A percentile compares a stretch with the other conserved stretches of the same genome.
Conservation (phyloP, 2,888 invertebrate species). For the Rotaria sp. region DNA sequence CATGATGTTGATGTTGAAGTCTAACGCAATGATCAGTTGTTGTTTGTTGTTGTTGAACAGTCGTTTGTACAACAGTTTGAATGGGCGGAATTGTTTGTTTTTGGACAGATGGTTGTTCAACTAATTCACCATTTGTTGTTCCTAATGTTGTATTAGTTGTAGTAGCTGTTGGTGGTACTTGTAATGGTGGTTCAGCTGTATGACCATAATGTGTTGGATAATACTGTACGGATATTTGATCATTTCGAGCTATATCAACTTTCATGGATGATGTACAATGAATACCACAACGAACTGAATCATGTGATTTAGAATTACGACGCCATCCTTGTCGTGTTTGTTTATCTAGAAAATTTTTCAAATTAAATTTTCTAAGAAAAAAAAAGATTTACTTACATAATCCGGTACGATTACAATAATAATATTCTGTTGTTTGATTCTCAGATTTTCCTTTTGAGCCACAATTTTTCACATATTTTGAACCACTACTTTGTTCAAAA, state of each 20-base stretch:
- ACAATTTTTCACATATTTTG: constrained; percentile 27
- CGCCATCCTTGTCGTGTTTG: constrained; percentile 22
- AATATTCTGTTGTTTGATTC: constrained; percentile 22
- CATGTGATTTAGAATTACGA: constrained; percentile 8
- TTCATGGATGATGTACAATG: constrained; percentile 28
- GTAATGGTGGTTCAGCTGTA: constrained; percentile 10
- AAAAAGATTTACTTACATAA: not conserved
- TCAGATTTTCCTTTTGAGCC: constrained; percentile 17
- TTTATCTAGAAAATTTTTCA: not conserved
- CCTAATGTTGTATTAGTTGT: not conserved
- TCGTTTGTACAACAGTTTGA: not conserved
- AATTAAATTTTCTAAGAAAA: not conserved
- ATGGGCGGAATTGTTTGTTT: not conserved
- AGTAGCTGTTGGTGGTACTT: not conserved
- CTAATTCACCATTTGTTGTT: not conserved
- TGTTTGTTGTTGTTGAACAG: not conserved
- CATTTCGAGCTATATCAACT: constrained; percentile 20
- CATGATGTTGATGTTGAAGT: constrained; percentile 16
- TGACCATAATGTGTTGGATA: constrained; percentile 25
- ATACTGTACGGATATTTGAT: constrained; percentile 25
- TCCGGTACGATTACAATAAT: constrained; percentile 19
- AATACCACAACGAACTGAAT: constrained; percentile 16
- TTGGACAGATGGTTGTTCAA: not conserved
- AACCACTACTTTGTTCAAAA: constrained; percentile 11
- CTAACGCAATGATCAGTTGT: constrained; percentile 1